Conservation (phyloP, 2,888 invertebrate species). For the Limnephilus marmoratus region DNA sequence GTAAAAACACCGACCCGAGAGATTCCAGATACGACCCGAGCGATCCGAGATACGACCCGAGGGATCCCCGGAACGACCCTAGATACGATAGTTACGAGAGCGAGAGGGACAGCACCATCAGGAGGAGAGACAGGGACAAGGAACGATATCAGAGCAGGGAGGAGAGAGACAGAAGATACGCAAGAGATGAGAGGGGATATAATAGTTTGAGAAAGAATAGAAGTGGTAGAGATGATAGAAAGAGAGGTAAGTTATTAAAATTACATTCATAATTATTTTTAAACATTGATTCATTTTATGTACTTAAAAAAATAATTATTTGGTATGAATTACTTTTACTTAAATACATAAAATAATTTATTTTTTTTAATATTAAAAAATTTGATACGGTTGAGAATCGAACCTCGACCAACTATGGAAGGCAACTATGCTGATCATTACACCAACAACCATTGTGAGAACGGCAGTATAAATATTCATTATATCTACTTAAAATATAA, state of each 20-base stretch:
- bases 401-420: too few relatives aligned
- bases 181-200: slow-evolving; percentile 69
- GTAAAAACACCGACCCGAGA: slow-evolving; percentile 67
- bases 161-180: slow-evolving; percentile 69
- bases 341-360: too few relatives aligned
- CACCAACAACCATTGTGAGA: too few relatives aligned
- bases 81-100: slow-evolving; percentile 67
- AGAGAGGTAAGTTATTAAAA: slow-evolving; percentile 67
- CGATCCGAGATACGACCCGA: slow-evolving; percentile 69
- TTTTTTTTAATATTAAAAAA: too few relatives aligned
- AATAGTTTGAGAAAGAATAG: slow-evolving; percentile 68
- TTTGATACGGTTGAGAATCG: too few relatives aligned
- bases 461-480: too few relatives aligned
- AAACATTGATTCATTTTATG: too few relatives aligned
- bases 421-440: too few relatives aligned
- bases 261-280: too few relatives aligned
- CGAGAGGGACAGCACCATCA: slow-evolving; percentile 72
- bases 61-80: slow-evolving; percentile 69
- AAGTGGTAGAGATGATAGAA: slow-evolving; percentile 67
- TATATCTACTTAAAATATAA: too few relatives aligned
- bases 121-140: slow-evolving; percentile 68
- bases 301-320: too few relatives aligned
- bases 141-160: slow-evolving; percentile 70
- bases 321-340: too few relatives aligned
- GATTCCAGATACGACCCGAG: slow-evolving; percentile 68